These are phyloP conservation scores for Tachyglossus aculeatus DNA, from an alignment of 2,797 vertebrate species.

Conservation along the genomic window DNA sequence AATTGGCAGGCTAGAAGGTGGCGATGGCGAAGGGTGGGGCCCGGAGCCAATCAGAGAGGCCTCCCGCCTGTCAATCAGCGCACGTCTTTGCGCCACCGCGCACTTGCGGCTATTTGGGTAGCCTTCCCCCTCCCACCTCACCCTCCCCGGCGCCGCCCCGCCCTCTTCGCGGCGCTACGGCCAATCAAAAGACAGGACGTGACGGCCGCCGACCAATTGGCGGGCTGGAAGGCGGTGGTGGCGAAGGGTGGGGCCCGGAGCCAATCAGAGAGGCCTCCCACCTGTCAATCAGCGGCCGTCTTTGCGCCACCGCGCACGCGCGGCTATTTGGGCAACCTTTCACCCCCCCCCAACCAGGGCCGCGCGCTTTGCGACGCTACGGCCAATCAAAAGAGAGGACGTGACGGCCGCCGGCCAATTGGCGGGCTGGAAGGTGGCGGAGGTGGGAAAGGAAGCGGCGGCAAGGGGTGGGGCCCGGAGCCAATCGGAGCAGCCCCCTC, in stretches of 20 bases:
- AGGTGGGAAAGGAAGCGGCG: not conserved
- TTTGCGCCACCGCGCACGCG: slow-evolving; percentile 48
- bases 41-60: not conserved
- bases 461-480: not conserved
- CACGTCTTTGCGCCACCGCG: slow-evolving; percentile 50
- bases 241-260: not conserved
- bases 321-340: not conserved
- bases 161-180: slow-evolving; percentile 34
- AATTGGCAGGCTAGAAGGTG: not conserved
- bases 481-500: not conserved
- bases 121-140: not conserved
- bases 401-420: slow-evolving; percentile 43
- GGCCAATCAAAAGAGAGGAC: slow-evolving; percentile 31
- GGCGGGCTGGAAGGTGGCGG: not conserved
- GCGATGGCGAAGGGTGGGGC: not conserved
- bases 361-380: slow-evolving; percentile 41
- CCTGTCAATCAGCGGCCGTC: not conserved
- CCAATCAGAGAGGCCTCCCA: not conserved
- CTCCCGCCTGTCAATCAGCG: not conserved
- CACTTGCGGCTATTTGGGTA: not conserved
- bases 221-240: not conserved
- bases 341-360: not conserved
- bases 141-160: not conserved
- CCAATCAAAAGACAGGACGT: slow-evolving; percentile 32
- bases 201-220: slow-evolving; percentile 43